Evolutionary conservation across 2,113 vertebrate species (phyloP), one percentile per base, ranked within the genome.

Genomic region (Oxyura jamaicensis): DNA sequence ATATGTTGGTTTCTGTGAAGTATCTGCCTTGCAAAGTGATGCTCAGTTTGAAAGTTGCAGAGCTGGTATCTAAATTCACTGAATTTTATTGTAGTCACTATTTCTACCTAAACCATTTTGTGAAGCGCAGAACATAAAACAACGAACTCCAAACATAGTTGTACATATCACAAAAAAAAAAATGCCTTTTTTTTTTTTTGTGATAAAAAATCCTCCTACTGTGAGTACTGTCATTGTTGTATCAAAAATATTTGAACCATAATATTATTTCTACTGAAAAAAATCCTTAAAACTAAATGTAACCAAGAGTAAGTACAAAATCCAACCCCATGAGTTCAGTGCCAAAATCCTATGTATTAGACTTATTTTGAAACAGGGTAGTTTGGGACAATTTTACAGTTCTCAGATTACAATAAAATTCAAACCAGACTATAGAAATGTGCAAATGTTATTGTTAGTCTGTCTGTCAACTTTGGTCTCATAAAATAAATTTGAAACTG

Each of bases 401-500:
- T 92, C 94, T 97, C 82, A 82, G 73, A 83, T 97, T 86, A 95
- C 88, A 88, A 26, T 88, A 95, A 94, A 95, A 95, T 80, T 69
- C 81, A 95, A 96, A 93, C 67, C 83, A 95, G 97, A 84, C 71
- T 56, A 58, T 16, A 84, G 90, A 93, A 97, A 96, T 3, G 39
- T 55, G 74, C 90, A 80, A 96, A 83, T 42, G 56, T 94, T 97
- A 69, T 96, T 90, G 63, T 94, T 94, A 86, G 88, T n/a, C 88
- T 90, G 74, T 52, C 95, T 96, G 96, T 95, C 88, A 85, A 76
- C 96, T 94, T 95, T 75, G 77, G 39, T 76, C 95, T 93, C 91
- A 75, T 94, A 90, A 97, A 97, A 93, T 76, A 96, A 93, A 97
- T 96, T 75, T 11, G 77, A 94, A 97, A 95, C 73, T 58, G 75